Base-by-base conservation (phyloP, 2,113 vertebrate species). In the Petrocephalus zakoni region DNA sequence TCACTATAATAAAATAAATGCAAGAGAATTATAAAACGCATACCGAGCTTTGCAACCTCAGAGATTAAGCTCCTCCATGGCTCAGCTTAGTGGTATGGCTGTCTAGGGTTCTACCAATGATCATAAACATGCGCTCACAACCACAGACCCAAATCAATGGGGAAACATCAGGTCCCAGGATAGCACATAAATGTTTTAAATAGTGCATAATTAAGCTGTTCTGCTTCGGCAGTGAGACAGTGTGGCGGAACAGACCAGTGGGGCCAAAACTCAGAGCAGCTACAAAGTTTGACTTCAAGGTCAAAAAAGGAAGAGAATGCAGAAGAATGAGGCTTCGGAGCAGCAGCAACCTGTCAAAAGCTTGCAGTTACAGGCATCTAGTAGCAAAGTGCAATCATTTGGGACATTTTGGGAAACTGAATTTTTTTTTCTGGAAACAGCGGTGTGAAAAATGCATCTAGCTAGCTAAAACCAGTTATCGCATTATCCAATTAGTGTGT, bases 401-500 rank as follows among this genome's bases (percentile, higher is more conserved):
- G 6, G 22, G 46, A 25, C 4, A n/a, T n/a, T n/a, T n/a, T n/a
- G n/a, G n/a, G n/a, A n/a, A n/a, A n/a, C n/a, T n/a, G n/a, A n/a
- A n/a, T 51, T 34, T 56, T 75, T 51, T 88, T 51, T 75, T 86
- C 9, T 52, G n/a, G 47, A 83, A 86, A 64, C 88, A 58, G 88
- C 68, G 21, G 68, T 89, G 88, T 7, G 88, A 90, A 91, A 88
- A 87, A 92, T 42, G 34, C 34, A 42, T 13, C 13, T 8, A 42
- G 17, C 86, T 88, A 89, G 89, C 90, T 88, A 88, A 88, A 89
- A 81, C 91, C 89, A 86, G 49, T 87, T 91, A 88, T 81, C 61
- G 49, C 87, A 78, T 64, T 89, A 72, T 72, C 72, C 82, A 88
- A 89, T 92, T 92, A 91, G 88, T 88, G 88, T 84, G 46, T 90